Base-by-base conservation (phyloP, 2,888 invertebrate species). In the Meliscaeva auricollis region DNA sequence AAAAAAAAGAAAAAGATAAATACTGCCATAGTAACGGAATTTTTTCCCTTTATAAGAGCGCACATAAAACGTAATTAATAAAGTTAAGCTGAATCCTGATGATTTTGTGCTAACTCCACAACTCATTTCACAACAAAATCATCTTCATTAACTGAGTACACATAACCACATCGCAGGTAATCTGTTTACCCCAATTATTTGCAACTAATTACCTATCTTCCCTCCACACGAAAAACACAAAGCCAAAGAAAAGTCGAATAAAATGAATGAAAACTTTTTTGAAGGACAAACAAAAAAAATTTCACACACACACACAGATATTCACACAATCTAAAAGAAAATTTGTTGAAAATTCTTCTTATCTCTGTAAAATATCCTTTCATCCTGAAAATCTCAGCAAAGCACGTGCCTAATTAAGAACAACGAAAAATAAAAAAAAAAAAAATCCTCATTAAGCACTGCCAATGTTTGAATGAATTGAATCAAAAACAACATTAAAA, bases 321-420 rank as follows among this genome's bases (percentile, higher is more conserved):
- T n/a, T 26, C 54, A 52, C 48, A 35, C 38, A 26, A 64, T 35
- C 35, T 13, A 20, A 75, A 75, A 56, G 54, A 58, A 69, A 62
- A 46, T 62, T 64, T 68, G 9, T 22, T 62, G 35, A 60, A 50
- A 62, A 48, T 69, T 46, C 54, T 69, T 60, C 54, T 46, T 68
- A 48, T 41, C 68, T 69, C 30, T 9, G n/a, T 41, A 30, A 38
- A 41, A 26, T 17, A 52, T 41, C 38, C 66, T 50, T 41, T 79
- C 58, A 64, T 72, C 72, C 44, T 32, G 41, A 50, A 54, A 69
- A 72, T 82, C 73, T 48, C 73, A 69, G 38, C 54, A 9, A 60
- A 74, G 74, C 83, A 84, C 83, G 83, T 79, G 83, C 74, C 82
- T 80, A 80, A 84, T 84, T 84, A 79, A 58, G 58, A 58, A 58